Percentiles rank a stretch among this genome's conserved stretches.
phyloP scores from a whole-genome alignment of 2,888 invertebrate species.

The Lasioglossum oenotherae region DNA sequence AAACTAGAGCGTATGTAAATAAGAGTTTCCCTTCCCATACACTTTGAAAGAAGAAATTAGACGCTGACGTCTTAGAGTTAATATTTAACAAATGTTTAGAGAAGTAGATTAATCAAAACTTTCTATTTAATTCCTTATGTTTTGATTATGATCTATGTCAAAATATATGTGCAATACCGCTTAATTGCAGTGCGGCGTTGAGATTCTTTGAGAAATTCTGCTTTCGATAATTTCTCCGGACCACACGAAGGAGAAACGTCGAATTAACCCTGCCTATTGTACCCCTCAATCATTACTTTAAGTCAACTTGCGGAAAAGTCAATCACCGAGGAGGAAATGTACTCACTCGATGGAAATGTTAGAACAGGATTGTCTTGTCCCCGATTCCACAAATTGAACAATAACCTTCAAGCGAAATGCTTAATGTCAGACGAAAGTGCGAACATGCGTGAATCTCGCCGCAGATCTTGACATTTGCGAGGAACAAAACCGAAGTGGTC shows the following conservation, averaged over 20 bases:
- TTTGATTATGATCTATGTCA: not conserved
- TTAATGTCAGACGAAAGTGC: conserved; percentile 12
- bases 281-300: not conserved
- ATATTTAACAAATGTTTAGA: not conserved
- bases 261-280: not conserved
- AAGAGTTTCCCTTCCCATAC: not conserved
- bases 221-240: conserved; percentile 14
- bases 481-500: not conserved
- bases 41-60: not conserved
- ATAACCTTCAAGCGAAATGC: conserved; percentile 21
- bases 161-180: not conserved
- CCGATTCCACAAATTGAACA: conserved; percentile 33
- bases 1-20: not conserved
- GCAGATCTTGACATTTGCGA: not conserved
- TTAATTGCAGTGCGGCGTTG: not conserved
- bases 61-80: not conserved
- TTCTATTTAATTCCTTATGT: not conserved
- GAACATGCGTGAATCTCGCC: not conserved
- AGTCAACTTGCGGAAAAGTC: conserved; percentile 25
- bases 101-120: not conserved
- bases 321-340: conserved; percentile 35
- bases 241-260: not conserved
- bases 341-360: conserved; percentile 23
- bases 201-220: not conserved
- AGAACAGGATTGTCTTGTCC: conserved; percentile 13